These are phyloP conservation scores for Hafferia zeledoni DNA, from an alignment of 2,797 vertebrate genomes.

Conservation along the genomic window DNA sequence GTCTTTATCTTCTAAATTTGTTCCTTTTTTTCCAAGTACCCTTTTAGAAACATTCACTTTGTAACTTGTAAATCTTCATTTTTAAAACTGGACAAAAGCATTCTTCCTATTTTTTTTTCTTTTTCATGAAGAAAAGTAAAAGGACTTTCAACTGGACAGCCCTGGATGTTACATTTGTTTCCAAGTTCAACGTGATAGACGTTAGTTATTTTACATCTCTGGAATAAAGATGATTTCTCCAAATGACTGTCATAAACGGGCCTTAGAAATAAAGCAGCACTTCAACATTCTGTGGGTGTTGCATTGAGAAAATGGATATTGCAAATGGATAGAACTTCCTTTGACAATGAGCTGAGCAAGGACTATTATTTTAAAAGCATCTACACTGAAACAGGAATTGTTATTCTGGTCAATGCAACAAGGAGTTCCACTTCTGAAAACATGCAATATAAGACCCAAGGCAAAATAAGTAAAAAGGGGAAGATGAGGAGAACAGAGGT, in stretches of 20 bases:
- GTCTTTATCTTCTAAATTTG: not conserved
- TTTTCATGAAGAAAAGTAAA: not conserved
- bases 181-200: not conserved
- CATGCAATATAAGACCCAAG: fast-evolving
- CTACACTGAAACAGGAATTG: not conserved
- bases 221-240: not conserved
- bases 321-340: not conserved
- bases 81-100: not conserved
- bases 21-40: not conserved
- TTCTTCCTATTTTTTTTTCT: not conserved
- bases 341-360: not conserved
- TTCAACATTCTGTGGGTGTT: not conserved
- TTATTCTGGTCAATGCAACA: not conserved
- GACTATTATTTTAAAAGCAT: not conserved
- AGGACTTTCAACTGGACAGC: not conserved
- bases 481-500: not conserved
- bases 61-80: not conserved
- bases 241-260: not conserved
- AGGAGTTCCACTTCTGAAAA: not conserved
- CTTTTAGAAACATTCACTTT: not conserved
- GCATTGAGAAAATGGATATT: not conserved
- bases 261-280: not conserved
- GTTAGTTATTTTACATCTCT: not conserved
- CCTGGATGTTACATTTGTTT: not conserved
- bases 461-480: not conserved